Evolutionary conservation across 2,797 vertebrate species (phyloP), one percentile per base, ranked within the genome.

Genomic region (Leptoclinus maculatus): DNA sequence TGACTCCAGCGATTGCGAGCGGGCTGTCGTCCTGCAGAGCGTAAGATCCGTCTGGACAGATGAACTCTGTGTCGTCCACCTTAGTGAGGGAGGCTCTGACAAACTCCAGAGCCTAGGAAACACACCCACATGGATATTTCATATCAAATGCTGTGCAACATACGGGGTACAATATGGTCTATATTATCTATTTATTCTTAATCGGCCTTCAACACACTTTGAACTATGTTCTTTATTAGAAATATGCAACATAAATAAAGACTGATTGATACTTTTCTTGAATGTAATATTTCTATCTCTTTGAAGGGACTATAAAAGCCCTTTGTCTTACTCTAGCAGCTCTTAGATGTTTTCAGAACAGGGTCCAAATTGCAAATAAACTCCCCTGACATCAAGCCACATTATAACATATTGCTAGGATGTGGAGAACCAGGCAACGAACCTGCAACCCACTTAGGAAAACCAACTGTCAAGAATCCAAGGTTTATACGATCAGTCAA

Each of bases 41-140:
- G 1, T 97, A 98, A 0, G 98, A 99, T 60, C 98, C 98, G 2
- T 99, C 98, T 3, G 98, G 98, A 88, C 98, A 99, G 94, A 99
- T 99, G 83, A 99, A 99, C 87, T 99, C 98, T 0, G 98, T 97
- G 95, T 99, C 98, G 49, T 99, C 98, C 92, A 99, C 98, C 95
- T 99, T 99, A 82, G 98, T 99, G 84, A 99, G 96, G 41, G 98
- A 99, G 3, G 98, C 98, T 88, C 97, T 96, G 79, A 99, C 97
- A 1, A 99, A 99, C 91, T 99, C 98, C 94, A 99, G 92, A 12
- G 98, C 98, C 94, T 94, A 12, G 14, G 47, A 65, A 71, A 84
- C 47, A 82, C n/a, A 73, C 19, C 4, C 21, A 87, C 29, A 74
- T 7, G 25, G 12, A 57, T 32, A 67, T 71, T 69, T 62, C 6